These are phyloP conservation scores for Diacarnus erythraeanus DNA, from an alignment of 37 sponge, comb jelly and placozoan species.

Conservation along the genomic window DNA sequence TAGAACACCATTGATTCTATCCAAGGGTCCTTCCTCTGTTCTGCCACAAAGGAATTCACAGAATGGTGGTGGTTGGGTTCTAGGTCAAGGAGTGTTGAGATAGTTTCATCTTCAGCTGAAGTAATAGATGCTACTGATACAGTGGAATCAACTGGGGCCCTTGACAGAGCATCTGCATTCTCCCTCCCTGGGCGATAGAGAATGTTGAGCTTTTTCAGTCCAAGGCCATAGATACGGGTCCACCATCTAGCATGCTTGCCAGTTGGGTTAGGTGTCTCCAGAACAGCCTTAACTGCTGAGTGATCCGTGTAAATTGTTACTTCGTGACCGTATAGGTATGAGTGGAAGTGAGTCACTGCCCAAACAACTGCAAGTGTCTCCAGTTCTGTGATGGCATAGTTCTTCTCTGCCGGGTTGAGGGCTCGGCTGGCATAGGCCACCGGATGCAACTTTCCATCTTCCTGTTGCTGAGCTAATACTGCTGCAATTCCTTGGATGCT, in stretches of 20 bases:
- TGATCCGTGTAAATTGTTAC: slow-evolving; percentile 30
- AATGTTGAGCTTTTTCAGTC: slow-evolving; percentile 33
- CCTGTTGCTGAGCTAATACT: not conserved
- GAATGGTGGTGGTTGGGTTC: not conserved
- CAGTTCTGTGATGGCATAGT: not conserved
- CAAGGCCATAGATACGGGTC: slow-evolving; percentile 36
- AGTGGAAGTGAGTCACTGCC: slow-evolving; percentile 13
- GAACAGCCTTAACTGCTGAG: slow-evolving; percentile 59
- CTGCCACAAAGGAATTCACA: not conserved
- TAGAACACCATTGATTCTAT: slow-evolving; percentile 16
- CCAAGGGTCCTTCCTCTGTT: slow-evolving; percentile 6
- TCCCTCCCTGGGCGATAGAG: slow-evolving; percentile 20
- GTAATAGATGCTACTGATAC: not conserved
- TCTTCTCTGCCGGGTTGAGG: not conserved
- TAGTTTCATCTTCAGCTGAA: not conserved
- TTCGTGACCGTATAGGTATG: slow-evolving; percentile 11
- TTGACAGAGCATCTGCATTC: slow-evolving; percentile 50
- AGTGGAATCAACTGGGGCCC: not conserved
- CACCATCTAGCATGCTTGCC: slow-evolving; percentile 69
- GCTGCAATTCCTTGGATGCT: not conserved
- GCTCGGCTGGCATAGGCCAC: not conserved
- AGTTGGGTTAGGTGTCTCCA: slow-evolving; percentile 34
- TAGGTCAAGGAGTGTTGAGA: not conserved
- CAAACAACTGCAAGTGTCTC: slow-evolving; percentile 9
- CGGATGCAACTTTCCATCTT: not conserved